Evolutionary conservation across 2,797 vertebrate genomes (phyloP).

Genomic region (Melopsittacus undulatus): DNA sequence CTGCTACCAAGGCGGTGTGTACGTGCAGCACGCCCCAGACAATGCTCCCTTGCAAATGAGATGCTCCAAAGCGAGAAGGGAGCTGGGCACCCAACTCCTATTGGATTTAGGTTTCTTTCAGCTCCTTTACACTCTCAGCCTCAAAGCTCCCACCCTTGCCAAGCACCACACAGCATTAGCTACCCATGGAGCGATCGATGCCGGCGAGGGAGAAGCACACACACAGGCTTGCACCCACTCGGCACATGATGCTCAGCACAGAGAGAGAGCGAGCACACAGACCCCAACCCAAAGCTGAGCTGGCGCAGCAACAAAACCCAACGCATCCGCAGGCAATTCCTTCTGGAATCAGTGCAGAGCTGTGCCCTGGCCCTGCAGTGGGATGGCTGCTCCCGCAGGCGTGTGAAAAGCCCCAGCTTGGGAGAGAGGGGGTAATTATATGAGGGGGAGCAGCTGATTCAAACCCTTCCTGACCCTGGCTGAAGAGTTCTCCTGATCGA

Average conservation of each 20-base stretch:
- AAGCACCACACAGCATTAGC: background rate
- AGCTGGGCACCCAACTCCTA: background rate
- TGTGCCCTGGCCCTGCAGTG: background rate
- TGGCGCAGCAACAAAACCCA: background rate
- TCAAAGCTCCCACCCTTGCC: background rate
- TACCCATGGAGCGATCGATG: background rate
- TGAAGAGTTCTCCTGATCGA: slow-evolving; percentile 75
- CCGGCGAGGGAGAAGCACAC: background rate
- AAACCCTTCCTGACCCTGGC: slow-evolving; percentile 71
- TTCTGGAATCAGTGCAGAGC: background rate
- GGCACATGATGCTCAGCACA: background rate
- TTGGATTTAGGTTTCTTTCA: background rate
- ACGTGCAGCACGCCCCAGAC: background rate
- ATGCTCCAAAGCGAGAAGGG: background rate
- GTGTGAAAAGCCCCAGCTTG: background rate
- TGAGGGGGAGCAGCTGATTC: slow-evolving; percentile 50
- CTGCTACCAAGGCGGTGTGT: background rate
- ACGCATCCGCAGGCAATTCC: background rate
- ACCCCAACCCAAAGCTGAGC: background rate
- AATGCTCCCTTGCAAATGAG: background rate
- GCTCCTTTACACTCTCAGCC: background rate
- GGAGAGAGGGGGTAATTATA: slow-evolving; percentile 59
- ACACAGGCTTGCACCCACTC: background rate
- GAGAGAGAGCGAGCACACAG: background rate
- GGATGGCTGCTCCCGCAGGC: background rate